Percentiles rank a stretch among this genome's conserved stretches.
Evolutionary conservation across 2,888 invertebrate species (phyloP).

Genomic region (Pheosia tremula): DNA sequence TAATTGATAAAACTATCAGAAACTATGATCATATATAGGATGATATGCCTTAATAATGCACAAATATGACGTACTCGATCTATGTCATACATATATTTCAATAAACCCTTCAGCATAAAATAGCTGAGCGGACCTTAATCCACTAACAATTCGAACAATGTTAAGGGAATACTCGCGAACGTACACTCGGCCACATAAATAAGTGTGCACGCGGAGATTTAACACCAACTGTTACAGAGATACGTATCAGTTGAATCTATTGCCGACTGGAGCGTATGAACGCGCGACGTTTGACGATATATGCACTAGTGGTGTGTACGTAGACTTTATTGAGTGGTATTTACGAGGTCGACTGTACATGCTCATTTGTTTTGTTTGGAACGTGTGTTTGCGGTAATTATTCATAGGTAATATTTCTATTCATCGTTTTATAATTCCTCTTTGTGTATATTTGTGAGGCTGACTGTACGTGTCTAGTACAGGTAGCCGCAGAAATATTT

Average conservation of each 20-base stretch:
- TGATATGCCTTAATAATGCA: too few species aligned
- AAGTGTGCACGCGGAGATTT: conserved; percentile 58
- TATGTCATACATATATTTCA: too few species aligned
- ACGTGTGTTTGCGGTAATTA: conserved; percentile 4
- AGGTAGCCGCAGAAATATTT: conserved; percentile 12
- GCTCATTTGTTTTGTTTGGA: conserved; percentile 34
- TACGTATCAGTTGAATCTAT: conserved; percentile 66
- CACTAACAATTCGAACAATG: conserved; percentile 2
- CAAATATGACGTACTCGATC: too few species aligned
- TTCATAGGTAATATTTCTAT: too few species aligned
- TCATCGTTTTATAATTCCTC: too few species aligned
- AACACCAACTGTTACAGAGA: conserved; percentile 57
- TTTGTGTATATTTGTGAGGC: conserved; percentile 39
- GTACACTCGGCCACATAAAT: conserved; percentile 58
- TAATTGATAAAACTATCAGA: too few species aligned
- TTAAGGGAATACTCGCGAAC: conserved; percentile 18
- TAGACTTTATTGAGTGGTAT: conserved; percentile 42
- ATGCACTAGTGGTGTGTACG: conserved; percentile 25
- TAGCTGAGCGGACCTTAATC: not conserved
- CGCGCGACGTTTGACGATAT: conserved; percentile 50
- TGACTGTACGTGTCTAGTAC: conserved; percentile 31
- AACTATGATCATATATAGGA: too few species aligned
- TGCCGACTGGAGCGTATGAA: conserved; percentile 55
- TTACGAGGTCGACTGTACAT: conserved; percentile 44
- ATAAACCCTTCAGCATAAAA: too few species aligned